Base-by-base conservation (phyloP, 2,797 vertebrate genomes). In the Rhynchotus rufescens region DNA sequence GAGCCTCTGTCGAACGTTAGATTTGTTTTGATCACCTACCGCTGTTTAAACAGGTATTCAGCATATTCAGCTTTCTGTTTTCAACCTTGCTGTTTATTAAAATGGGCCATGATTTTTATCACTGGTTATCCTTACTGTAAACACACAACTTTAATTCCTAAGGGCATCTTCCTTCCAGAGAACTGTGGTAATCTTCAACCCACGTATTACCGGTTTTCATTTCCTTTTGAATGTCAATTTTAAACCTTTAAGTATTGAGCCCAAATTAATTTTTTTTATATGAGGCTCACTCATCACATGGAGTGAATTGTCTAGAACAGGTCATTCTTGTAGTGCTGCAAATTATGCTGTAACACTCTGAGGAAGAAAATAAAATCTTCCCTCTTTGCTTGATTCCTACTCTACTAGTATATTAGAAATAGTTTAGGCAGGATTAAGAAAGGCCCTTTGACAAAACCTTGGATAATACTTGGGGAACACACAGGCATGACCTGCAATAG, bases 221-320 rank as follows among this genome's bases (percentile, higher is more conserved):
- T 97, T 96, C 67, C 86, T 95, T 97, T 94, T 88, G 90, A 97
- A 97, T 96, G 91, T 95, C 96, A 96, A 9, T 96, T 97, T 97
- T 96, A 96, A 98, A 97, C 89, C 96, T 96, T 82, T 95, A 94
- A 94, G 82, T 94, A 93, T 65, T 91, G 76, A 95, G 78, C 47
- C 56, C 74, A 97, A 93, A 96, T 97, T 97, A 89, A 96, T 36
- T 82, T 96, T 80, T 97, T 96, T 96, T 78, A 82, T 91, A 56
- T 80, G 74, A 93, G 44, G 20, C 30, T 86, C 71, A 67, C 93
- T 96, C 80, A 92, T 94, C 62, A 78, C 84, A 86, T 83, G 66
- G 56, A 87, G 64, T 88, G 93, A 96, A 96, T 96, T 93, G 61
- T 71, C 88, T 80, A 30, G 77, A 92, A 73, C 74, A 84, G 89